These are phyloP conservation scores for Xanthia togata DNA, from an alignment of 2,888 invertebrate genomes.

Conservation along the genomic window DNA sequence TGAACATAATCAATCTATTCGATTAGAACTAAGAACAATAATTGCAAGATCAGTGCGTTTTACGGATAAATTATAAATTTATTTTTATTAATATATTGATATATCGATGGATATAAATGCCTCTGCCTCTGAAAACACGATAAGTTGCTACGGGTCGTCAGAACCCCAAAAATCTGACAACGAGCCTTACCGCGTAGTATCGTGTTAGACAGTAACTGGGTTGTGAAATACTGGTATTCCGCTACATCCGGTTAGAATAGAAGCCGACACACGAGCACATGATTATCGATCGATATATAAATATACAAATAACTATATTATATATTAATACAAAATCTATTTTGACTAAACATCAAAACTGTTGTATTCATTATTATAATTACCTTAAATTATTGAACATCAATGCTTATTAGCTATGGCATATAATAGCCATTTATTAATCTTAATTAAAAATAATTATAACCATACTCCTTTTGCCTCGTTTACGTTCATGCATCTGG, in stretches of 20 bases:
- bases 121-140: not conserved
- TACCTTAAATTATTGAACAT: constrained; percentile 46
- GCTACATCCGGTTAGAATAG: not conserved
- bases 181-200: not conserved
- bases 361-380: not conserved
- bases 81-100: constrained; percentile 4
- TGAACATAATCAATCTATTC: not conserved
- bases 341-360: constrained; percentile 33
- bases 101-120: not conserved
- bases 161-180: not conserved
- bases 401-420: constrained; percentile 50
- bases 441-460: constrained; percentile 45
- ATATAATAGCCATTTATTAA: constrained; percentile 15
- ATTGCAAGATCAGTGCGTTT: constrained; percentile 43
- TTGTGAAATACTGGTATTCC: constrained; percentile 1
- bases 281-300: constrained; percentile 3
- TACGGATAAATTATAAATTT: constrained; percentile 2
- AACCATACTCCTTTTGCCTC: no score
- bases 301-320: constrained; percentile 2
- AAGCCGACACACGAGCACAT: not conserved
- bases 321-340: constrained; percentile 41
- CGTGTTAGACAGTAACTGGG: not conserved
- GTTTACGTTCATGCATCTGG: no score
- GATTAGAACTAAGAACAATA: not conserved
- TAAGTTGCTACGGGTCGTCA: not conserved